Percentiles rank a stretch among this genome's conserved stretches.
phyloP scores from a whole-genome alignment of 2,888 invertebrate species.

The Eudemis profundana region DNA sequence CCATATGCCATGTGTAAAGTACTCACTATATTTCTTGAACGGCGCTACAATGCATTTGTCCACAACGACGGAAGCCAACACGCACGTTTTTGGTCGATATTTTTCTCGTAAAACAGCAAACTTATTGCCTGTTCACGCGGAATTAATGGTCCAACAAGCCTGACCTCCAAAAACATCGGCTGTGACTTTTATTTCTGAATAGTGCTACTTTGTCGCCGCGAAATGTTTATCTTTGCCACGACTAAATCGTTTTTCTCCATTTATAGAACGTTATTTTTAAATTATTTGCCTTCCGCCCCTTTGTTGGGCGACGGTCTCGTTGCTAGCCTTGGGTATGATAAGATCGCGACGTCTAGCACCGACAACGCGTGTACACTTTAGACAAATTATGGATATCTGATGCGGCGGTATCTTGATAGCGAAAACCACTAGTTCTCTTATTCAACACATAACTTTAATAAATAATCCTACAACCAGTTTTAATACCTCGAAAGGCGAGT shows the following conservation, averaged over 20 bases:
- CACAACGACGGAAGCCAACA: conserved; percentile 47
- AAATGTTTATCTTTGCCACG: conserved; percentile 53
- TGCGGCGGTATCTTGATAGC: conserved; percentile 27
- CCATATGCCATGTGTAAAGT: too few species aligned
- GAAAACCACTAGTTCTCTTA: conserved; percentile 18
- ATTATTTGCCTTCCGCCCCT: conserved; percentile 61
- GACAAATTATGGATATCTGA: conserved; percentile 43
- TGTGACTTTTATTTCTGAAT: conserved; percentile 54
- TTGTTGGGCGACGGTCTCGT: conserved; percentile 50
- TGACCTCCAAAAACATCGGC: conserved; percentile 62
- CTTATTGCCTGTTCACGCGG: conserved; percentile 67
- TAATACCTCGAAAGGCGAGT: not conserved
- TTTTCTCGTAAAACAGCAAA: conserved; percentile 69
- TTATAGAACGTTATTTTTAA: conserved; percentile 63
- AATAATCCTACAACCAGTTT: not conserved
- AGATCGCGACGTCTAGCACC: conserved; percentile 54
- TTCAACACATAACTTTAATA: conserved; percentile 5
- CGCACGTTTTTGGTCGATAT: conserved; percentile 70
- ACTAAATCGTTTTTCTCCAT: conserved; percentile 66
- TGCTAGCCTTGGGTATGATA: conserved; percentile 51
- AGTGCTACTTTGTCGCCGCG: conserved; percentile 59
- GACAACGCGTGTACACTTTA: conserved; percentile 36
- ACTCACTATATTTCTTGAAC: not conserved
- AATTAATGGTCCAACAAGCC: conserved; percentile 66
- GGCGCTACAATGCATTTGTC: not conserved